Percentiles rank a stretch among this genome's conserved stretches.
Evolutionary conservation across 2,113 vertebrate genomes (phyloP).

Genomic region (Oreochromis spilurus): DNA sequence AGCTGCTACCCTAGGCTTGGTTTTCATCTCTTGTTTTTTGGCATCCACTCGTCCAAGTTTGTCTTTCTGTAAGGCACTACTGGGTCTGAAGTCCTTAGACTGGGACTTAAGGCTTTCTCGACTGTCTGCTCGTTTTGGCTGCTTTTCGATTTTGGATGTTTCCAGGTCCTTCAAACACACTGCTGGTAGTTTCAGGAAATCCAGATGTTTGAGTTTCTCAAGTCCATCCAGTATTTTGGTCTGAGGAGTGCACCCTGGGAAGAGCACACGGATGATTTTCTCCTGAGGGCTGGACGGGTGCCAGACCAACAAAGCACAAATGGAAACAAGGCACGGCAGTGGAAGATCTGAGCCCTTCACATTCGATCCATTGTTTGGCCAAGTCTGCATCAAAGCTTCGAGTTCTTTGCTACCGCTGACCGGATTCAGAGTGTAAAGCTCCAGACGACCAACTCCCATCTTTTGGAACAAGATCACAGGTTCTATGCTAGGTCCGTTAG

Average conservation of each 20-base stretch:
- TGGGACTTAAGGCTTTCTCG: conserved; percentile 81
- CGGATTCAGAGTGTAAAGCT: conserved; percentile 88
- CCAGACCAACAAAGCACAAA: conserved; percentile 90
- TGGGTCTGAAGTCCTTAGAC: conserved; percentile 56
- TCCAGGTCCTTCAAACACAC: conserved; percentile 81
- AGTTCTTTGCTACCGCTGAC: conserved; percentile 74
- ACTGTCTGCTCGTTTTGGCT: conserved; percentile 79
- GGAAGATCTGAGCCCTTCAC: conserved; percentile 62
- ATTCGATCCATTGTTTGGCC: conserved; percentile 56
- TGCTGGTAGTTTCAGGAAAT: conserved; percentile 80
- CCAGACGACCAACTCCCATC: conserved; percentile 91
- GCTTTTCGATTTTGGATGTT: conserved; percentile 56
- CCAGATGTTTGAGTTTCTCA: conserved; percentile 84
- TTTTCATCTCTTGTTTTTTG: conserved; percentile 70
- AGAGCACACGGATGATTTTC: conserved; percentile 86
- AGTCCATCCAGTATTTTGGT: conserved; percentile 84
- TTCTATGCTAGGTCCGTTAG: conserved; percentile 53
- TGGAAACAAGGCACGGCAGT: conserved; percentile 75
- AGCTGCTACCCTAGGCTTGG: conserved; percentile 60
- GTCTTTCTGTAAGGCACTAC: conserved; percentile 57
- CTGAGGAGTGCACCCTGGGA: conserved; percentile 88
- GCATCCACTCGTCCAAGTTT: conserved; percentile 48
- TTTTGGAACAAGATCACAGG: conserved; percentile 89
- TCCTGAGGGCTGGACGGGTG: conserved; percentile 80
- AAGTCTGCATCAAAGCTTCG: conserved; percentile 75